A percentile compares a stretch with the other conserved stretches of the same genome.
phyloP scores from a whole-genome alignment of 2,797 vertebrate genomes.

The Scolopax rusticola region DNA sequence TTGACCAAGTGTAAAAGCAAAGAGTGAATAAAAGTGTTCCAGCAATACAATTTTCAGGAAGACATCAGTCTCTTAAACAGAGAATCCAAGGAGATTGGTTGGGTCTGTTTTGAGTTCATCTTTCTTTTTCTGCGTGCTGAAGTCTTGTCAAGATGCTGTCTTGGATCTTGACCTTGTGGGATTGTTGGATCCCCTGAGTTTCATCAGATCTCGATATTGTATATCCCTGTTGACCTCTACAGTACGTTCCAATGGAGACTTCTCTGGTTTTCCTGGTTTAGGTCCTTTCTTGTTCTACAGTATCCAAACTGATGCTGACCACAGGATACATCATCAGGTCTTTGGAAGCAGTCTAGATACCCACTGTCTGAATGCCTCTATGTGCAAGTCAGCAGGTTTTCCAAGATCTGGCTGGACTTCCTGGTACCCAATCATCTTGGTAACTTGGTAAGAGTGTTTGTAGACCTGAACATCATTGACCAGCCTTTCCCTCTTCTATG shows the following conservation, averaged over 20 bases:
- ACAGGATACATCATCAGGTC: not conserved
- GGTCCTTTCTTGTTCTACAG: not conserved
- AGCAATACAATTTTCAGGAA: not conserved
- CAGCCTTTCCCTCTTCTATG: not conserved
- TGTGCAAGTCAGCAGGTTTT: not conserved
- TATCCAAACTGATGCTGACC: not conserved
- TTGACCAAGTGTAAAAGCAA: conserved; percentile 22
- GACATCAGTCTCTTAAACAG: not conserved
- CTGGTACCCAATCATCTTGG: not conserved
- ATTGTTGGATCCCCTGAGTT: not conserved
- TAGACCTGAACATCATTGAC: not conserved
- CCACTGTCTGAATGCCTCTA: not conserved
- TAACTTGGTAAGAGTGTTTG: not conserved
- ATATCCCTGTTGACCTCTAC: not conserved
- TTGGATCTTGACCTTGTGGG: not conserved
- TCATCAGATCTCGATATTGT: not conserved
- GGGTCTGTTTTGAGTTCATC: not conserved
- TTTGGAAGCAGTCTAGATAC: not conserved
- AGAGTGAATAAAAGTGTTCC: not conserved
- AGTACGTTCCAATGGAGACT: not conserved
- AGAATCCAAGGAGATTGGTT: not conserved
- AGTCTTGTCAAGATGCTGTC: not conserved
- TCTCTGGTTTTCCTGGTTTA: not conserved
- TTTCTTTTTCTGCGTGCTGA: not conserved
- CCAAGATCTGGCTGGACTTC: not conserved